Evolutionary conservation across 2,888 invertebrate genomes (phyloP).

Genomic region (Trissolcus japonicus): DNA sequence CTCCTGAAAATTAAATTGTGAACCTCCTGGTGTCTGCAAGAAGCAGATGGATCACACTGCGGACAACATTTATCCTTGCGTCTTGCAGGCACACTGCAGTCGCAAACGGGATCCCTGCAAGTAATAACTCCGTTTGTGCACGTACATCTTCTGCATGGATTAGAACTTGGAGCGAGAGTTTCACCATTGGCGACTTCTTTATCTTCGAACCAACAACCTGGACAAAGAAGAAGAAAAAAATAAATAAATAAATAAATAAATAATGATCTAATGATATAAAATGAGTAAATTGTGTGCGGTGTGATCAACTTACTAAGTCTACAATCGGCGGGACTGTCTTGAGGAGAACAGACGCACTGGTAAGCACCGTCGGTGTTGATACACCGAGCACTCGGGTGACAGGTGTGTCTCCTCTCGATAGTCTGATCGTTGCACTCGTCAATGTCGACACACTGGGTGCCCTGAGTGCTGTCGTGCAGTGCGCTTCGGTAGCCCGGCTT

Average conservation of each 20-base stretch:
- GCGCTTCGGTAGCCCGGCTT: conserved; percentile 85
- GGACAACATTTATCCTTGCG: conserved; percentile 85
- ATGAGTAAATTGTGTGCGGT: too few species aligned
- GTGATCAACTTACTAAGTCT: conserved; percentile 78
- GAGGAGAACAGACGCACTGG: conserved; percentile 83
- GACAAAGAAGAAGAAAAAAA: neutral
- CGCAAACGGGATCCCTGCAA: conserved; percentile 84
- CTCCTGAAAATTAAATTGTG: conserved; percentile 85
- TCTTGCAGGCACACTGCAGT: conserved; percentile 80
- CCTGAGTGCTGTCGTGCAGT: conserved; percentile 78
- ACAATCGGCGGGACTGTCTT: conserved; percentile 78
- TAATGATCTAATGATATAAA: too few species aligned
- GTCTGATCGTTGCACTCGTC: conserved; percentile 87
- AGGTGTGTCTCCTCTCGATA: conserved; percentile 81
- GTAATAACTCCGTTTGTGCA: conserved; percentile 79
- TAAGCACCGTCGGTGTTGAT: conserved; percentile 88
- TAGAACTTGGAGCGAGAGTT: conserved; percentile 75
- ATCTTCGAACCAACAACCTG: conserved; percentile 86
- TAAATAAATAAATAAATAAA: too few species aligned
- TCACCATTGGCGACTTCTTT: conserved; percentile 80
- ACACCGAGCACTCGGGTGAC: conserved; percentile 87
- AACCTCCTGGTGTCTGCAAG: conserved; percentile 88
- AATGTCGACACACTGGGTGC: conserved; percentile 84
- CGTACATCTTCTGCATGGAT: conserved; percentile 78
- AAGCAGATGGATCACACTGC: conserved; percentile 85